Percentiles rank a stretch among this genome's conserved stretches.
These are phyloP conservation scores for Oxycera nigricornis DNA, from an alignment of 2,888 invertebrate species.

Conservation along the genomic window DNA sequence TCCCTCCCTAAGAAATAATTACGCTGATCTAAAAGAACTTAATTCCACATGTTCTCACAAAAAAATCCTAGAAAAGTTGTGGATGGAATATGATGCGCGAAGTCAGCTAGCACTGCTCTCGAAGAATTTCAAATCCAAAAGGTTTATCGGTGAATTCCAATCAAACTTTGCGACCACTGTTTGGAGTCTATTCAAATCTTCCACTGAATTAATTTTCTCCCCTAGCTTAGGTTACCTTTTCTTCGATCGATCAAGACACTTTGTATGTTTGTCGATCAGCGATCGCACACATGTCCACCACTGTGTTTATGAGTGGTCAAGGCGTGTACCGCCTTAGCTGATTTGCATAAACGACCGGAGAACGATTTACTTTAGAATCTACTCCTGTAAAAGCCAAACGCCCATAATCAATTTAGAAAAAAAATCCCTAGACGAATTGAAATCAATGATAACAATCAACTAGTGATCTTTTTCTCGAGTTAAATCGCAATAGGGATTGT, in stretches of 20 bases:
- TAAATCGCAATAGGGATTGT: background rate
- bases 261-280: constrained; percentile 16
- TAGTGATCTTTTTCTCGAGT: background rate
- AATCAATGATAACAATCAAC: background rate
- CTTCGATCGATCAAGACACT: background rate
- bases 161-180: constrained; percentile 20
- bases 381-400: background rate
- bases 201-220: constrained; percentile 19
- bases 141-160: constrained; percentile 4
- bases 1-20: no score
- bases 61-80: no score
- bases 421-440: background rate
- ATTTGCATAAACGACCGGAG: constrained; percentile 18
- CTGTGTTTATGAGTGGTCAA: background rate
- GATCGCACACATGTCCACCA: constrained; percentile 30
- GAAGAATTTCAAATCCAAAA: background rate
- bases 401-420: background rate
- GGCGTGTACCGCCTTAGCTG: background rate
- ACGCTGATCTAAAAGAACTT: no score
- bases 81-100: no score
- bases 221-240: background rate
- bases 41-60: no score
- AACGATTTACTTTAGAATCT: constrained; percentile 15
- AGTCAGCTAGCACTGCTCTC: background rate
- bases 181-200: constrained; percentile 28